Evolutionary conservation across 2,797 vertebrate genomes (phyloP), one percentile per base, ranked within the genome.

Genomic region (Acanthis flammea): DNA sequence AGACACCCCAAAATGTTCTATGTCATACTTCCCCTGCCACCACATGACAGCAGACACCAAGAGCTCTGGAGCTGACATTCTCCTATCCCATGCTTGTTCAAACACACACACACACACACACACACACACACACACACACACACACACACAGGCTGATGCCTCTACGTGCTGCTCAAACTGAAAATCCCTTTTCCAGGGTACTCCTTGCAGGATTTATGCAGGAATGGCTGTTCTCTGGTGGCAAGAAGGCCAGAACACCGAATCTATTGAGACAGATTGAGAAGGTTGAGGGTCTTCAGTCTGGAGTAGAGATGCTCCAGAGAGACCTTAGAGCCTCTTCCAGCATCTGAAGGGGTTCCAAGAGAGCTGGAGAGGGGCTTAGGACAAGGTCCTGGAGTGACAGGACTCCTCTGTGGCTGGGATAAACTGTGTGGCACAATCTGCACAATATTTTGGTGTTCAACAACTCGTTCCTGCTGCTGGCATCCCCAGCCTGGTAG

Each of bases 1-100:
- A 33, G 8, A 30, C 28, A 25, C 2, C 14, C n/a, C 7, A 2
- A 50, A 61, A 48, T 10, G 1, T 39, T 61, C 27, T 18, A 0
- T 16, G 23, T 19, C 4, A 6, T 4, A 17, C 0, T 3, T 65
- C 21, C 14, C 10, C 12, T 0, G 1, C 4, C 14, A 39, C 12
- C 35, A 30, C 39, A 24, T 10, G 16, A 19, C 31, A 57, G 10
- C 4, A n/a, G 39, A 7, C 21, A 54, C 5, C 9, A 42, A 19
- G 6, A 57, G 12, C n/a, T 65, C 33, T 75, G 65, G 42, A 50
- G 30, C 0, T 57, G 33, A 33, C 5, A 1, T 23, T 65, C 7
- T 65, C 8, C 16, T 6, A 30, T 4, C 10, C 39, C 22, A 6
- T 0, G 0, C 12, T n/a, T 1, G 0, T 42, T 68, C 37, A 44